These are phyloP conservation scores for Acronicta leporina DNA, from an alignment of 2,888 invertebrate genomes.

Conservation along the genomic window DNA sequence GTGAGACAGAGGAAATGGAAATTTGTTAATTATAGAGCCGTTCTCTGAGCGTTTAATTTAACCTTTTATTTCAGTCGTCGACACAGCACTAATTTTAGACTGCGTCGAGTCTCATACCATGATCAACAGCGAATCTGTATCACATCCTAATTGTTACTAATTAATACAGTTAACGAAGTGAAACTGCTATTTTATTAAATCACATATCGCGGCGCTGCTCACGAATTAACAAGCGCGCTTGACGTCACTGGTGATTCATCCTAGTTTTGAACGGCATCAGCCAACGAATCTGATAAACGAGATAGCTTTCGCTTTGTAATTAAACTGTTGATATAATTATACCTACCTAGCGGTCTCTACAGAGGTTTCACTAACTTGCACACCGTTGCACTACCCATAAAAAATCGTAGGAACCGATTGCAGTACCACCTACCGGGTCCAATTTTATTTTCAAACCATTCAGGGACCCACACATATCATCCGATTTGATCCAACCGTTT, in stretches of 20 bases:
- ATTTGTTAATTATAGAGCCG: background rate
- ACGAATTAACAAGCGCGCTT: conserved; percentile 56
- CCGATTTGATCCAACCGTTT: too few relatives aligned
- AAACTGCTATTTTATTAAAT: conserved; percentile 60
- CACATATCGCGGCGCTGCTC: conserved; percentile 52
- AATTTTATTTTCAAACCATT: too few relatives aligned
- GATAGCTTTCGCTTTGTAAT: conserved; percentile 22
- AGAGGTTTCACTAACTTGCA: too few relatives aligned
- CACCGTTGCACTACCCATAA: too few relatives aligned
- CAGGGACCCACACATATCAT: too few relatives aligned
- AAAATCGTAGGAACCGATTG: too few relatives aligned
- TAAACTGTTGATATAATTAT: conserved; percentile 4
- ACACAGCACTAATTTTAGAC: conserved; percentile 1
- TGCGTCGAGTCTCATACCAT: background rate
- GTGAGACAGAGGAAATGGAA: background rate
- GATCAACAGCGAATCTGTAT: conserved; percentile 24
- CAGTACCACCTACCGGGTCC: too few relatives aligned
- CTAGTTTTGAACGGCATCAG: conserved; percentile 37
- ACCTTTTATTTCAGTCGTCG: background rate
- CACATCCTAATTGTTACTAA: conserved; percentile 40
- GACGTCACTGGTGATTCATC: conserved; percentile 64
- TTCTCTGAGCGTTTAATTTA: background rate
- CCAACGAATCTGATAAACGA: conserved; percentile 19
- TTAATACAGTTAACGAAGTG: conserved; percentile 55
- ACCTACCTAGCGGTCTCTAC: too few relatives aligned